These are phyloP conservation scores for Dicyrtoma fusca DNA, from an alignment of 2,888 invertebrate genomes.

Conservation along the genomic window DNA sequence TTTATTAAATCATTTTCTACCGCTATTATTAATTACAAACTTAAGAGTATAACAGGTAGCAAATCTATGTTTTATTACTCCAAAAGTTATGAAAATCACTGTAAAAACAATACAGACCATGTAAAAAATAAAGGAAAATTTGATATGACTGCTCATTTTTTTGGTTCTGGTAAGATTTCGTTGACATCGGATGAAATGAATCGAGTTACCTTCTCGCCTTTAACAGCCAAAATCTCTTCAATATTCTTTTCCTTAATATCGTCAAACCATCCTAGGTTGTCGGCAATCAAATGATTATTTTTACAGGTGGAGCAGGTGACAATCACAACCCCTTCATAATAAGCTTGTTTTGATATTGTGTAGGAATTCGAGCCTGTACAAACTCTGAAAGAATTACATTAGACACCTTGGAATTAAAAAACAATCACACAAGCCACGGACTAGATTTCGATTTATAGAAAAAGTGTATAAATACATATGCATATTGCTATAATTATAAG, in stretches of 20 bases:
- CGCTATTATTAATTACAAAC: too few relatives aligned
- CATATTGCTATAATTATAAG: too few relatives aligned
- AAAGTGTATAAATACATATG: too few relatives aligned
- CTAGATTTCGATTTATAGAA: too few relatives aligned
- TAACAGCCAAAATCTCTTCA: conserved; percentile 83
- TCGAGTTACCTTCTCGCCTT: conserved; percentile 75
- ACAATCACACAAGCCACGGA: too few relatives aligned
- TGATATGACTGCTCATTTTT: too few relatives aligned
- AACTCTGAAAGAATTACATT: conserved; percentile 45
- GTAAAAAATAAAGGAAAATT: too few relatives aligned
- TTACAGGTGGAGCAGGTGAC: conserved; percentile 84
- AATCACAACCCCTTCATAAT: conserved; percentile 87
- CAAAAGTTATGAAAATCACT: not conserved
- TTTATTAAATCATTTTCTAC: too few relatives aligned
- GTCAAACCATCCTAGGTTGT: conserved; percentile 93
- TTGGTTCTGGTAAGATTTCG: conserved; percentile 45
- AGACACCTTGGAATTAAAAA: too few relatives aligned
- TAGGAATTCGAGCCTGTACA: conserved; percentile 66
- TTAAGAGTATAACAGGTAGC: too few relatives aligned
- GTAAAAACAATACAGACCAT: not conserved
- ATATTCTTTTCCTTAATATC: conserved; percentile 80
- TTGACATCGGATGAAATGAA: conserved; percentile 44
- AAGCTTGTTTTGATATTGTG: conserved; percentile 81
- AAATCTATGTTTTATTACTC: too few relatives aligned
- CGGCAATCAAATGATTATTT: conserved; percentile 92